These are phyloP conservation scores for Lethenteron camtschaticum DNA, from an alignment of 2,113 vertebrate genomes.

Conservation along the genomic window DNA sequence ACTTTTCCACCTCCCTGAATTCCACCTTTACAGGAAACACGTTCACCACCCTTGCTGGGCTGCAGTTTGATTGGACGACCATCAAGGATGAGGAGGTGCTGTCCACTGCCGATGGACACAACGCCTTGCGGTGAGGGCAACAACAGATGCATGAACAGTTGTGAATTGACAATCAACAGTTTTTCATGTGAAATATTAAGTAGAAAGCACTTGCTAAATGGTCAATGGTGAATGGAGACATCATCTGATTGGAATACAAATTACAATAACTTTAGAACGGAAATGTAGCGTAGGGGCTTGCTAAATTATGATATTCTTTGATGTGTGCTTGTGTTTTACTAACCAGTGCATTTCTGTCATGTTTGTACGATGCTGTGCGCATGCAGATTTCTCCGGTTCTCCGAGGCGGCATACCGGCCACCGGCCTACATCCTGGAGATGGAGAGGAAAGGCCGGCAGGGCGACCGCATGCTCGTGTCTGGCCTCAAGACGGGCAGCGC, in stretches of 20 bases:
- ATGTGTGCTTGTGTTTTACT: not conserved
- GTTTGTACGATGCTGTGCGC: not conserved
- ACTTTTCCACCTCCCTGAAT: too few relatives aligned
- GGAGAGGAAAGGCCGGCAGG: slow-evolving; percentile 73
- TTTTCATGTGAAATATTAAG: too few relatives aligned
- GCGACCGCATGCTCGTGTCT: slow-evolving; percentile 43
- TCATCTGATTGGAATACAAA: too few relatives aligned
- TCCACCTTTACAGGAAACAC: slow-evolving; percentile 45
- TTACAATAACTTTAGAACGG: too few relatives aligned
- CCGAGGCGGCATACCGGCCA: slow-evolving; percentile 68
- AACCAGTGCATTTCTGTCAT: not conserved
- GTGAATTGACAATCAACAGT: not conserved
- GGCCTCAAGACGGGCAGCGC: slow-evolving; percentile 41
- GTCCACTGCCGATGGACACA: slow-evolving; percentile 53
- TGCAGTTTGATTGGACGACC: slow-evolving; percentile 74
- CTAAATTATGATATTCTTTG: too few relatives aligned
- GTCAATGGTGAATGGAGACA: too few relatives aligned
- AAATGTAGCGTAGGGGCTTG: too few relatives aligned
- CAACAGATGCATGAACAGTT: not conserved
- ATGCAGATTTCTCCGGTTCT: slow-evolving; percentile 59
- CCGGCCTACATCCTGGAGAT: slow-evolving; percentile 71
- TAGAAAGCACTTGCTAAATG: too few relatives aligned
- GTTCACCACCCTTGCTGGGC: slow-evolving; percentile 68
- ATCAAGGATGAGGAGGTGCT: slow-evolving; percentile 50
- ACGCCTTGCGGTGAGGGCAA: slow-evolving; percentile 37